These are phyloP conservation scores for Metopolophium dirhodum DNA, from an alignment of 1,140 invertebrate species.

Conservation along the genomic window DNA sequence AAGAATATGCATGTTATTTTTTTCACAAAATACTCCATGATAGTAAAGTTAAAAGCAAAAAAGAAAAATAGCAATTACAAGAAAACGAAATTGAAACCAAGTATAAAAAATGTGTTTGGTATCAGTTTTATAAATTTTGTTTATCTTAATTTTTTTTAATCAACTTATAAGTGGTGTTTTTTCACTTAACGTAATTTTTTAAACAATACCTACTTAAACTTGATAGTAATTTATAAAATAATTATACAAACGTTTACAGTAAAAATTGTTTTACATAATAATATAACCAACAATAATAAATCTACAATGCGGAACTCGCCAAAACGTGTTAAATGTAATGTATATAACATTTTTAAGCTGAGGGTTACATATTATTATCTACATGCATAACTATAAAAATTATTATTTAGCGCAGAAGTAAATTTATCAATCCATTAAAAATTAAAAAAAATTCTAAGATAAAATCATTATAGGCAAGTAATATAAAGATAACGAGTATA, in stretches of 20 bases:
- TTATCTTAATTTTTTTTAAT: conserved; percentile 35
- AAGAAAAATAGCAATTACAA: conserved; percentile 16
- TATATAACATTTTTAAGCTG: not conserved
- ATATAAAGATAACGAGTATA: not conserved
- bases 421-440: conserved; percentile 24
- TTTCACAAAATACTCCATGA: no score
- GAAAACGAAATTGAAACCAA: conserved; percentile 31
- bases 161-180: conserved; percentile 17
- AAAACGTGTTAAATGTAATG: conserved; percentile 44
- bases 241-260: conserved; percentile 37
- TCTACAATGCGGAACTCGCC: conserved; percentile 38
- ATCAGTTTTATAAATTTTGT: conserved; percentile 30
- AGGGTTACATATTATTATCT: conserved; percentile 33
- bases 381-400: not conserved
- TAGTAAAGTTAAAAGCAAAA: not conserved
- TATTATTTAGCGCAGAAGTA: not conserved
- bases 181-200: not conserved
- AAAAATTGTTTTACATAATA: conserved; percentile 52
- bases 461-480: conserved; percentile 21
- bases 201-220: conserved; percentile 17
- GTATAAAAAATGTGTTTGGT: conserved; percentile 4
- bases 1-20: no score
- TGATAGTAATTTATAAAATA: conserved; percentile 40
- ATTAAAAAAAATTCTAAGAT: conserved; percentile 25
- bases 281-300: conserved; percentile 34